Percentiles rank a stretch among this genome's conserved stretches.
phyloP scores from a whole-genome alignment of 2,797 vertebrate species.

The Pagetopsis macropterus region DNA sequence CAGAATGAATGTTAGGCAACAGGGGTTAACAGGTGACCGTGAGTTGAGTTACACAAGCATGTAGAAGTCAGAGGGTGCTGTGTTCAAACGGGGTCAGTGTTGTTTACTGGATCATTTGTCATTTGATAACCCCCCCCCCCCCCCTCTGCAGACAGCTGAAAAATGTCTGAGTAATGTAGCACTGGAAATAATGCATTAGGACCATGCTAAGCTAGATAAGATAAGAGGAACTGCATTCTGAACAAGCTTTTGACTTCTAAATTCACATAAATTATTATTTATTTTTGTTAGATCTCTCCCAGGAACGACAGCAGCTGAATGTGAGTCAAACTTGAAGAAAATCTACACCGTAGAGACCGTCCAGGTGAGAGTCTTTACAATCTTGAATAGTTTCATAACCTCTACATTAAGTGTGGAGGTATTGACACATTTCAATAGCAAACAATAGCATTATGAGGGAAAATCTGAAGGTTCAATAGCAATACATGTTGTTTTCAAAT shows the following conservation, averaged over 20 bases:
- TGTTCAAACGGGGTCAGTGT: slow-evolving; percentile 73
- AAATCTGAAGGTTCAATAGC: not conserved
- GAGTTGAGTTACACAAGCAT: slow-evolving; percentile 51
- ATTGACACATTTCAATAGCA: not conserved
- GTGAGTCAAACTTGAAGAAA: slow-evolving; percentile 95
- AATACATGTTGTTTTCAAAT: not conserved
- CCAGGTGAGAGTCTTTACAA: slow-evolving; percentile 84
- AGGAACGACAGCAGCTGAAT: slow-evolving; percentile 94
- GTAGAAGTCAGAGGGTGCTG: slow-evolving; percentile 42
- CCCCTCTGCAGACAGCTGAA: slow-evolving; percentile 22
- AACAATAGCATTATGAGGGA: too few relatives aligned
- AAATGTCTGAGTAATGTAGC: slow-evolving; percentile 11
- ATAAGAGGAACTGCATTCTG: too few relatives aligned
- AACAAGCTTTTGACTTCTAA: not conserved
- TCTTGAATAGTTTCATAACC: not conserved
- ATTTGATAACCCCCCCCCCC: slow-evolving; percentile 49
- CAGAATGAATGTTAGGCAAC: not conserved
- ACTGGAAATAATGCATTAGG: not conserved
- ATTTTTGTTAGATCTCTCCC: slow-evolving; percentile 88
- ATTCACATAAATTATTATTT: not conserved
- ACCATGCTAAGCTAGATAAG: not conserved
- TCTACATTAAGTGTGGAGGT: too few relatives aligned
- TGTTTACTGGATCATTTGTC: slow-evolving; percentile 77
- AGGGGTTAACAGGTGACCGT: slow-evolving; percentile 18
- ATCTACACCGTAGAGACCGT: slow-evolving; percentile 95